A percentile compares a stretch with the other conserved stretches of the same genome.
Conservation (phyloP, 1,140 invertebrate genomes). For the Leucophenga varia region DNA sequence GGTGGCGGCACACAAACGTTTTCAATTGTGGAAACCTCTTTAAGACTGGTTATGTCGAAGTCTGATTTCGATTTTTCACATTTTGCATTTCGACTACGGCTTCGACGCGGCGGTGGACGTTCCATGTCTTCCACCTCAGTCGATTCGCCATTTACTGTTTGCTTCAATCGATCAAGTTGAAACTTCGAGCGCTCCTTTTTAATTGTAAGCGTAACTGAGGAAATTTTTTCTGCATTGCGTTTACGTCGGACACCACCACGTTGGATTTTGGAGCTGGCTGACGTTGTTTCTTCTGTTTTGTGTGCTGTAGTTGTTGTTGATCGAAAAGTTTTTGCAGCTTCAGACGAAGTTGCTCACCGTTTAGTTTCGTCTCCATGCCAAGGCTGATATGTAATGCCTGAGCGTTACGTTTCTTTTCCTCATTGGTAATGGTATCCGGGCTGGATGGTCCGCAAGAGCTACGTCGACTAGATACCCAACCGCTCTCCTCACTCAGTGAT, state of each 20-base stretch:
- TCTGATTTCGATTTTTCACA: conserved; percentile 63
- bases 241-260: not conserved
- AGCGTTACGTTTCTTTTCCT: conserved; percentile 53
- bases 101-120: conserved; percentile 30
- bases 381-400: conserved; percentile 41
- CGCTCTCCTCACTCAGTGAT: conserved; percentile 73
- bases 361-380: conserved; percentile 57
- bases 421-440: conserved; percentile 58
- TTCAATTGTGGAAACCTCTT: conserved; percentile 67
- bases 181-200: conserved; percentile 41
- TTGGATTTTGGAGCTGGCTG: conserved; percentile 21
- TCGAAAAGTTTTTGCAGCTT: conserved; percentile 62
- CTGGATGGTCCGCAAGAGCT: conserved; percentile 61
- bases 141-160: conserved; percentile 44
- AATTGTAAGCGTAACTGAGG: conserved; percentile 41
- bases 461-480: conserved; percentile 72
- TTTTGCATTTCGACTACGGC: too few relatives aligned
- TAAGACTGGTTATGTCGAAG: conserved; percentile 59
- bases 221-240: conserved; percentile 43
- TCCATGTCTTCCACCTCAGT: conserved; percentile 50
- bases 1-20: conserved; percentile 76
- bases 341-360: conserved; percentile 64
- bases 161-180: conserved; percentile 38
- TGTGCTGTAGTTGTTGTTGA: conserved; percentile 36
- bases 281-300: conserved; percentile 35